Evolutionary conservation across 2,113 vertebrate genomes (phyloP).

Genomic region (Psammodynastes pulverulentus): DNA sequence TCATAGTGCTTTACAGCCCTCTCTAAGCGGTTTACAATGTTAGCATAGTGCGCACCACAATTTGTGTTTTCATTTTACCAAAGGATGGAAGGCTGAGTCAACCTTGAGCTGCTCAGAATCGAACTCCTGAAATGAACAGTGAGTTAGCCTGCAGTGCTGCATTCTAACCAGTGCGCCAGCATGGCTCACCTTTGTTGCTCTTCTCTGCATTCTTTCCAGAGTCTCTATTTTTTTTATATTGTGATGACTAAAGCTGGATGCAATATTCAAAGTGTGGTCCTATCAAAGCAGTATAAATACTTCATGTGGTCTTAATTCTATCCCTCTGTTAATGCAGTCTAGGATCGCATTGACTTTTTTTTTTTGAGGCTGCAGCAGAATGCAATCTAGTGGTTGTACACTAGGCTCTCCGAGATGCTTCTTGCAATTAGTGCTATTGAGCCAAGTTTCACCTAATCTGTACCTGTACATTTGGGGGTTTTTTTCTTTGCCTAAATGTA

Average conservation of each 20-base stretch:
- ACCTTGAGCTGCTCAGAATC: too few relatives aligned
- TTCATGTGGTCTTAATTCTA: not conserved
- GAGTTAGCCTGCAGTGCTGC: too few relatives aligned
- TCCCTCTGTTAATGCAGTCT: not conserved
- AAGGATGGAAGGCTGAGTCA: too few relatives aligned
- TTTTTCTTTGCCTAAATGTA: not conserved
- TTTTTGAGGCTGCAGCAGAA: not conserved
- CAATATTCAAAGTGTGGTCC: not conserved
- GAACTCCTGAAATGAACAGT: too few relatives aligned
- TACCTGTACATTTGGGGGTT: not conserved
- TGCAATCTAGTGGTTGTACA: not conserved
- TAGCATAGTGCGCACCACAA: too few relatives aligned
- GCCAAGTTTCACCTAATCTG: not conserved
- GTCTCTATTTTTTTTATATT: not conserved
- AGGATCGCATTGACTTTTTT: not conserved
- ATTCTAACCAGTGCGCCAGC: too few relatives aligned
- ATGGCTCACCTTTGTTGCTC: not conserved
- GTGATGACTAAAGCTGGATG: not conserved
- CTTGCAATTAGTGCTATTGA: not conserved
- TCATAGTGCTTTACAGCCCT: too few relatives aligned
- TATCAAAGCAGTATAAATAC: not conserved
- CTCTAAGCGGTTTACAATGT: too few relatives aligned
- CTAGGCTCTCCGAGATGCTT: not conserved
- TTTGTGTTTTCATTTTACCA: too few relatives aligned
- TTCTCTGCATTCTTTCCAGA: not conserved